phyloP scores from a whole-genome alignment of 2,113 vertebrate species.

The Ctenomys sociabilis region DNA sequence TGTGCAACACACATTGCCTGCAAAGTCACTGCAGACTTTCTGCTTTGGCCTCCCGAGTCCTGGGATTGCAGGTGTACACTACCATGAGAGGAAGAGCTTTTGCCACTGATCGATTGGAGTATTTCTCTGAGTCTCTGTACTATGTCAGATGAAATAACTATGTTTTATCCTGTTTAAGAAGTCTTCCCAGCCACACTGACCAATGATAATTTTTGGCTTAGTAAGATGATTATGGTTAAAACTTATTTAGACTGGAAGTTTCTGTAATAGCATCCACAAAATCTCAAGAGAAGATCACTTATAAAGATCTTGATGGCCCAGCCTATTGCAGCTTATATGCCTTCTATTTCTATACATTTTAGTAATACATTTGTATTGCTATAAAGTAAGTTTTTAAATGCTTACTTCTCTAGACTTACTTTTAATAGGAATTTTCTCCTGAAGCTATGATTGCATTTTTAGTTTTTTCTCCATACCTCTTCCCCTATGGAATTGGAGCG shows the following conservation, averaged over 20 bases:
- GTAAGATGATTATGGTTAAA: not conserved
- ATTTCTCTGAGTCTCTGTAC: not conserved
- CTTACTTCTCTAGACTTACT: not conserved
- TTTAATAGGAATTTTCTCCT: not conserved
- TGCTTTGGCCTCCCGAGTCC: not conserved
- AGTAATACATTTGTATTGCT: not conserved
- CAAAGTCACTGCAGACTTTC: not conserved
- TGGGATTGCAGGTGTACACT: not conserved
- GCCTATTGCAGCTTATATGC: not conserved
- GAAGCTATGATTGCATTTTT: not conserved
- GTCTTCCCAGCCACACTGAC: not conserved
- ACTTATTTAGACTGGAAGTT: not conserved
- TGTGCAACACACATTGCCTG: not conserved
- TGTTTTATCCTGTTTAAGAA: not conserved
- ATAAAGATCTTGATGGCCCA: not conserved
- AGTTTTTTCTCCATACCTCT: not conserved
- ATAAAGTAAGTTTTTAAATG: constrained; percentile 30
- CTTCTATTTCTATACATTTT: not conserved
- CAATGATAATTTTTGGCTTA: not conserved
- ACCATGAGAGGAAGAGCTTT: not conserved
- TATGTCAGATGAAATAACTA: not conserved
- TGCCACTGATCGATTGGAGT: not conserved
- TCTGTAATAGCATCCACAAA: not conserved
- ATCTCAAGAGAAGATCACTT: not conserved
- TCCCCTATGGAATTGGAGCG: no score